Evolutionary conservation across 2,113 vertebrate genomes (phyloP).

Genomic region (Orcinus orca): DNA sequence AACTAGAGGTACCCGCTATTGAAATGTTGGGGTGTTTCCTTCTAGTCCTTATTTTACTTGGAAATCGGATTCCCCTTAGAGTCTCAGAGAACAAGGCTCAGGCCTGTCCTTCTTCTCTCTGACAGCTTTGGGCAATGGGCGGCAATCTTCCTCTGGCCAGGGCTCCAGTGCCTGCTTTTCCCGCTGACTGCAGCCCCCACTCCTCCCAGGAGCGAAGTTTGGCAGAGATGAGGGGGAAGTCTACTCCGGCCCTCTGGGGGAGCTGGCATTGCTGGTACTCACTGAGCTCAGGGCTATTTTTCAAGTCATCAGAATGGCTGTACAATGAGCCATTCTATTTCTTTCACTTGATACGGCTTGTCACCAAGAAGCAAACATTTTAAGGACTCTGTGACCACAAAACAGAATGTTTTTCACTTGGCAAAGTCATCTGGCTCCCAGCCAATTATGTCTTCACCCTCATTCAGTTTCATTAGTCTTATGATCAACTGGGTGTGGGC

Average conservation of each 20-base stretch:
- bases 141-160: not conserved
- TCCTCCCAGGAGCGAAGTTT: not conserved
- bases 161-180: not conserved
- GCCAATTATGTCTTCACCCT: not conserved
- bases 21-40: not conserved
- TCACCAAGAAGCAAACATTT: constrained; percentile 37
- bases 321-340: constrained; percentile 20
- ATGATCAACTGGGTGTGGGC: not conserved
- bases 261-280: not conserved
- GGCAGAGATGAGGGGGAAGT: not conserved
- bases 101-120: not conserved
- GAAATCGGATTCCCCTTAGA: not conserved
- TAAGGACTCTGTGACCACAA: not conserved
- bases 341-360: constrained; percentile 30
- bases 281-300: not conserved
- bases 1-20: not conserved
- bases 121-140: not conserved
- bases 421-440: not conserved
- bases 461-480: not conserved
- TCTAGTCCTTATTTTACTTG: not conserved
- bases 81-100: not conserved
- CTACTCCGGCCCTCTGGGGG: not conserved
- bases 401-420: not conserved
- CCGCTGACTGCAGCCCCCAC: too few relatives aligned
- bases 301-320: not conserved